Conservation (phyloP, 2,113 vertebrate genomes). For the Struthio camelus region DNA sequence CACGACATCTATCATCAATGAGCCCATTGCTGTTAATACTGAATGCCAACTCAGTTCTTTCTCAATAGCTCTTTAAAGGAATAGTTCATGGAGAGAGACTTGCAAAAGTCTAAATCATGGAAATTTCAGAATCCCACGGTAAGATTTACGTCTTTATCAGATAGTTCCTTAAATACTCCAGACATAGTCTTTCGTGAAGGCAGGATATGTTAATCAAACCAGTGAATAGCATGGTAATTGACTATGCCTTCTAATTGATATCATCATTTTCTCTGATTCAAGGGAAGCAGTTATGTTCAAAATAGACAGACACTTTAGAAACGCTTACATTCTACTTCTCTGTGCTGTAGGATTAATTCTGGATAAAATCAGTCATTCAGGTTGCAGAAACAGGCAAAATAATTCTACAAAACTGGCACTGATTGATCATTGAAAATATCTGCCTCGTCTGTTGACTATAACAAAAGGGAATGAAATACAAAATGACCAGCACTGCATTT, state of each 20-base stretch:
- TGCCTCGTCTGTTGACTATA: not conserved
- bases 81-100: not conserved
- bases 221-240: not conserved
- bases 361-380: not conserved
- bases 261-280: not conserved
- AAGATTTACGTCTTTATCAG: not conserved
- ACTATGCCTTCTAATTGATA: not conserved
- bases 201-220: not conserved
- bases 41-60: not conserved
- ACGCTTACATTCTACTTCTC: not conserved
- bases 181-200: not conserved
- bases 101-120: not conserved
- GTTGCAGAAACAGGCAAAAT: not conserved
- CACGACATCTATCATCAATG: rapidly evolving
- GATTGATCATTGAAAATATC: not conserved
- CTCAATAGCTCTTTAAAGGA: not conserved
- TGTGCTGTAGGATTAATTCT: slow-evolving; percentile 3
- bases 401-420: not conserved
- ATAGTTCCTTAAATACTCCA: not conserved
- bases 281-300: not conserved
- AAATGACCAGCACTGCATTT: not conserved
- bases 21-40: not conserved
- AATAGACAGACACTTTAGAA: not conserved
- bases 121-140: not conserved
- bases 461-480: not conserved